Evolutionary conservation across 1,140 invertebrate species (phyloP), one percentile per base, ranked within the genome.

Genomic region (Atta cephalotes): DNA sequence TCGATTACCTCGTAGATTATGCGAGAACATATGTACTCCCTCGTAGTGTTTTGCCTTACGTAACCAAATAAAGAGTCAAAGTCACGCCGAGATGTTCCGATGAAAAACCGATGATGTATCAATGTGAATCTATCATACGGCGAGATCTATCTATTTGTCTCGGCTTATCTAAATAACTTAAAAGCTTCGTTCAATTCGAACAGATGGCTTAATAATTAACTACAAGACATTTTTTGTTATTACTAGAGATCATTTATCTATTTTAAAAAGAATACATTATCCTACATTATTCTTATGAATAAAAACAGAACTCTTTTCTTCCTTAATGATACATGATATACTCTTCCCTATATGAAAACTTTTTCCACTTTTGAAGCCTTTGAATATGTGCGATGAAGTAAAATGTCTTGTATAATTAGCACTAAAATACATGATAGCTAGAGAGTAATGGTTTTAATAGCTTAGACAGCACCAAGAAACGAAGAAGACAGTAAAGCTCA

Each of bases 21-120:
- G 49, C 82, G 63, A 71, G 60, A 90, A 89, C 89, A 90, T 88
- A 85, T 90, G 89, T 90, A 90, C 62, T 68, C 82, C 76, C 63
- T 72, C 86, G 63, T 66, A 79, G 39, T 72, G 88, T 90, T 88
- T 90, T 90, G 81, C 85, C 79, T 85, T 85, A 74, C 80, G 39
- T 82, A 84, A 84, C 56, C 71, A 84, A 84, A 84, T 71, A 74
- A 74, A 74, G 68, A 62, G 80, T 35, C 65, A 14, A 0, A 14
- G 62, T 35, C n/a, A 21, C 21, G n/a, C 14, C 16, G 53, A 25
- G 60, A 35, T 18, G n/a, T 70, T 70, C 31, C 80, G 68, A 49
- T 60, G 56, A 35, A 60, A 82, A 16, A 7, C 68, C 53, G 9
- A 25, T 84, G 28, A 84, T 62, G 70, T 6, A 84, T 84, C 80